phyloP scores from a whole-genome alignment of 2,888 invertebrate species.

The Bruchidius siliquastri region DNA sequence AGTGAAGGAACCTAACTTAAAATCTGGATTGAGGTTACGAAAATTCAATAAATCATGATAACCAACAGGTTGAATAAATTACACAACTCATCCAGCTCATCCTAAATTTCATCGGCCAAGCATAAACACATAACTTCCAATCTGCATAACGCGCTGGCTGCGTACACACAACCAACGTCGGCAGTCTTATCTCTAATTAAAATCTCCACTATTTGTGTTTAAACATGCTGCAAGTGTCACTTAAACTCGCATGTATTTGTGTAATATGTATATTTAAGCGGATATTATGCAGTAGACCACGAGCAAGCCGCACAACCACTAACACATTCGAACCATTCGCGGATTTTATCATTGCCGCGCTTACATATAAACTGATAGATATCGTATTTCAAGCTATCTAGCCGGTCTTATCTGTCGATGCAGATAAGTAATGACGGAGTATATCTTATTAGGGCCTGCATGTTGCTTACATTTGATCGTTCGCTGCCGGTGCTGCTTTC shows the following conservation, averaged over 20 bases:
- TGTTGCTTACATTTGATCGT: background rate
- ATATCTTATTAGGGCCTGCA: conserved; percentile 11
- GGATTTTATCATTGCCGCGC: conserved; percentile 25
- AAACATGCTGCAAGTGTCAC: conserved; percentile 39
- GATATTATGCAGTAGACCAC: conserved; percentile 36
- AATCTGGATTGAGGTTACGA: too few species aligned
- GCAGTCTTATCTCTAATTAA: conserved; percentile 38
- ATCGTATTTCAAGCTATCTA: conserved; percentile 23
- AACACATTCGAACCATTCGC: conserved; percentile 13
- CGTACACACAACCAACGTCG: background rate
- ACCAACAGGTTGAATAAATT: background rate
- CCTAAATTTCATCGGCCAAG: background rate
- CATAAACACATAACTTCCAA: background rate
- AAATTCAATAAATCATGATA: too few species aligned
- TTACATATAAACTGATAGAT: conserved; percentile 26
- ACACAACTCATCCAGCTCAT: background rate
- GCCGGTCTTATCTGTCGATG: conserved; percentile 15
- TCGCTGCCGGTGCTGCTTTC: background rate
- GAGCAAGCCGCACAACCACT: conserved; percentile 29
- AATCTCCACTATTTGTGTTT: conserved; percentile 39
- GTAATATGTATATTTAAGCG: conserved; percentile 39
- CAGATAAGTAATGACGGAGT: conserved; percentile 8
- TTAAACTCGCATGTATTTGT: conserved; percentile 38
- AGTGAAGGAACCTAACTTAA: too few species aligned
- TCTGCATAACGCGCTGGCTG: background rate